These are phyloP conservation scores for Oncorhynchus keta DNA, from an alignment of 2,113 vertebrate genomes.

Conservation along the genomic window DNA sequence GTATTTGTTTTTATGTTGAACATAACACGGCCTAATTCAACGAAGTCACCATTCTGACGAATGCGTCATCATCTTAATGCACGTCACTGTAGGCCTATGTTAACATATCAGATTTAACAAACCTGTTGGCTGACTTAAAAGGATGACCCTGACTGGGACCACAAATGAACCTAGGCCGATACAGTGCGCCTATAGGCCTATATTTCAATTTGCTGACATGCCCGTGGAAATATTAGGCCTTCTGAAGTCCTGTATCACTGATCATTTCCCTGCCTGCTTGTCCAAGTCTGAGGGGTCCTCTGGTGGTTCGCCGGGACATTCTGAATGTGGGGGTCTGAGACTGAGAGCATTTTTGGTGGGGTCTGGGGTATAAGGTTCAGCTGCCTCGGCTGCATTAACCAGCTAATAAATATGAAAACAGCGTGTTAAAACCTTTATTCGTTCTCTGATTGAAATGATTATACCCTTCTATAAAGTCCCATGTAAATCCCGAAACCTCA, in stretches of 20 bases:
- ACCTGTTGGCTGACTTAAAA: too few species aligned
- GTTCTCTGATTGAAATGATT: slow-evolving; percentile 83
- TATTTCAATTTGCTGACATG: neutral
- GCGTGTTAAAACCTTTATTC: slow-evolving; percentile 83
- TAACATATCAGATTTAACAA: too few species aligned
- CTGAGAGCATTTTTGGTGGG: slow-evolving; percentile 43
- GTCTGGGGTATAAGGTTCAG: slow-evolving; percentile 61
- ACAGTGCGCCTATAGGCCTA: neutral
- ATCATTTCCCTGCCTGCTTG: neutral
- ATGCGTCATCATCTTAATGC: neutral
- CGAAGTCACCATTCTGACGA: too few species aligned
- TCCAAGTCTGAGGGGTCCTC: neutral
- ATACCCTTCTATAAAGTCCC: slow-evolving; percentile 86
- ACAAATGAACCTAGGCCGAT: too few species aligned
- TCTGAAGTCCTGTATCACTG: neutral
- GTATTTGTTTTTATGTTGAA: too few species aligned
- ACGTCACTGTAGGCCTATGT: neutral
- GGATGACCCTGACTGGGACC: too few species aligned
- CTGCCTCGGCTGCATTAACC: slow-evolving; percentile 77
- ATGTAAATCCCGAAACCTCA: slow-evolving; percentile 87
- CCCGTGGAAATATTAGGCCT: neutral
- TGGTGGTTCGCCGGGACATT: neutral
- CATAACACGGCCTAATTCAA: too few species aligned
- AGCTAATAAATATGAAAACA: slow-evolving; percentile 87
- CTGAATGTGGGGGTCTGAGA: slow-evolving; percentile 2